Percentiles rank a stretch among this genome's conserved stretches.
phyloP scores from a whole-genome alignment of 2,888 invertebrate genomes.

The Chymomyza caudatula region DNA sequence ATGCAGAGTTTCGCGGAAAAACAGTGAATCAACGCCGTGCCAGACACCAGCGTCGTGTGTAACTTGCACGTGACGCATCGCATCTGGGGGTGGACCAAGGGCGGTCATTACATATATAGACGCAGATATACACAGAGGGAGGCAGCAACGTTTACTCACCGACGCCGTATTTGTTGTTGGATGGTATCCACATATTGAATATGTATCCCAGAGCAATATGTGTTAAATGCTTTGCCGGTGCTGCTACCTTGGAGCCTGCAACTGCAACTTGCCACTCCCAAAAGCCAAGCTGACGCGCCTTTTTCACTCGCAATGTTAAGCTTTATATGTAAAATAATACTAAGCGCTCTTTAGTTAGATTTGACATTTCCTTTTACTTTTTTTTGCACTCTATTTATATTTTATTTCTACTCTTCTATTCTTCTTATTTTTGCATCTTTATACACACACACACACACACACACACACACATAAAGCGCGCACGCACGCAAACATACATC shows the following conservation, averaged over 20 bases:
- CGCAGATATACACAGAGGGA: conserved; percentile 2
- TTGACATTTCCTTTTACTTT: not conserved
- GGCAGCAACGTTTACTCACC: conserved; percentile 67
- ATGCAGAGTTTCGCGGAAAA: conserved; percentile 65
- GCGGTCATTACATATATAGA: conserved; percentile 4
- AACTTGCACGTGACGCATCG: conserved; percentile 63
- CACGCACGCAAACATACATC: conserved; percentile 22
- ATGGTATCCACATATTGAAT: conserved; percentile 77
- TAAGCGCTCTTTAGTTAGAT: not conserved
- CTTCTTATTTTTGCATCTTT: conserved; percentile 34
- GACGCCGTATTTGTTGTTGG: conserved; percentile 78
- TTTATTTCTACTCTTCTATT: too few species aligned
- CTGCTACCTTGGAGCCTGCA: conserved; percentile 11
- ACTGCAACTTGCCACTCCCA: conserved; percentile 38
- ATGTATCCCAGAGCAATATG: conserved; percentile 21
- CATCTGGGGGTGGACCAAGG: conserved; percentile 1
- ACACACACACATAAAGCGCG: conserved; percentile 13
- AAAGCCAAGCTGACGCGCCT: not conserved
- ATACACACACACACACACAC: conserved; percentile 15
- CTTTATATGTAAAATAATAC: not conserved
- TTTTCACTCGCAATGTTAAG: not conserved
- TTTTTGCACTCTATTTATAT: conserved; percentile 40
- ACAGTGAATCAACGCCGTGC: conserved; percentile 58
- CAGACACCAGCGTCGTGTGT: conserved; percentile 30
- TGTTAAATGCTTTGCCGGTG: conserved; percentile 22